These are phyloP conservation scores for Rhabdophis nuchalis DNA, from an alignment of 2,797 vertebrate genomes.

Conservation along the genomic window DNA sequence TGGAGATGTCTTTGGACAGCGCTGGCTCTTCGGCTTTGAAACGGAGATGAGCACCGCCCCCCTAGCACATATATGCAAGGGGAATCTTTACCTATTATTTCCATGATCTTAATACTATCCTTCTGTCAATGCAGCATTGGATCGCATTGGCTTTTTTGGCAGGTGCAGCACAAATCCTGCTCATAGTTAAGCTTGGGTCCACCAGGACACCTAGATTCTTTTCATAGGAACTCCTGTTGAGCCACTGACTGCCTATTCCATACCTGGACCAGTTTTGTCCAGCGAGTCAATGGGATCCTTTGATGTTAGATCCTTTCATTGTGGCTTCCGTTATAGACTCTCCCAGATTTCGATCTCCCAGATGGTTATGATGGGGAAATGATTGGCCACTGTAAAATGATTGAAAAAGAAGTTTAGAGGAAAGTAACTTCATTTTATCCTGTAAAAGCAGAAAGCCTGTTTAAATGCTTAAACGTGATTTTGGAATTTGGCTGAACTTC, in stretches of 20 bases:
- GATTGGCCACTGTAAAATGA: background rate
- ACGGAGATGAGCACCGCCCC: too few relatives aligned
- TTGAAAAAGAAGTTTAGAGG: background rate
- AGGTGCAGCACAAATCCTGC: background rate
- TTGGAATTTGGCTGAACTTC: background rate
- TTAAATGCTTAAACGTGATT: background rate
- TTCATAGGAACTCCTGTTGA: background rate
- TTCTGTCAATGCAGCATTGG: background rate
- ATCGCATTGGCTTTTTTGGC: background rate
- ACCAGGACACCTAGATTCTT: background rate
- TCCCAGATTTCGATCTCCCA: background rate
- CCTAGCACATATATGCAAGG: too few relatives aligned
- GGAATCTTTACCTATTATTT: background rate
- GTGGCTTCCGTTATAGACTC: background rate
- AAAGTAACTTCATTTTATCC: too few relatives aligned
- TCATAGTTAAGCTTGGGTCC: background rate
- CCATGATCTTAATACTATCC: background rate
- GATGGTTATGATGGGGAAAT: background rate
- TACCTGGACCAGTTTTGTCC: background rate
- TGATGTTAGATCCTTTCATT: background rate
- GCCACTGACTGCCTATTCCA: background rate
- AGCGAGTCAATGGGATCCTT: background rate
- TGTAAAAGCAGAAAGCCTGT: background rate
- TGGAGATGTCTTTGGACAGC: too few relatives aligned
- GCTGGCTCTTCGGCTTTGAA: too few relatives aligned